A percentile compares a stretch with the other conserved stretches of the same genome.
These are phyloP conservation scores for Varecia variegata DNA, from an alignment of 2,797 vertebrate species.

Conservation along the genomic window DNA sequence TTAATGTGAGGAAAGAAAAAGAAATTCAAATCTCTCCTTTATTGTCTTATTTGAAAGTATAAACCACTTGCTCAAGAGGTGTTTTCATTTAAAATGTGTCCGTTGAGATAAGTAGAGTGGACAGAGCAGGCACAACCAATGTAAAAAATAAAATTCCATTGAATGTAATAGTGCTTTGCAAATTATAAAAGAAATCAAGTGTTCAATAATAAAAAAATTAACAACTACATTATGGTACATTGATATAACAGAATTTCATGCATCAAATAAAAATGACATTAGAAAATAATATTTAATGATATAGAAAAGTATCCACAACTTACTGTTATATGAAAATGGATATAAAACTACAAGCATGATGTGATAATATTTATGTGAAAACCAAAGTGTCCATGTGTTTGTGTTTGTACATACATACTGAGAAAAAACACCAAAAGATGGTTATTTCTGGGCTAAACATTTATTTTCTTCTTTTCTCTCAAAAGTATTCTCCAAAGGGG, in stretches of 20 bases:
- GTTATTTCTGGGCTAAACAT: not conserved
- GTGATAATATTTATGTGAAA: not conserved
- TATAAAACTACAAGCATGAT: not conserved
- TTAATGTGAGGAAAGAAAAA: not conserved
- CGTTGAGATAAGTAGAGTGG: not conserved
- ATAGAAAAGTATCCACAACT: not conserved
- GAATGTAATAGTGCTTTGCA: not conserved
- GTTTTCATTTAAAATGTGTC: not conserved
- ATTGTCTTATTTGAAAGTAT: not conserved
- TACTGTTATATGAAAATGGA: not conserved
- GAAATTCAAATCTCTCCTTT: not conserved
- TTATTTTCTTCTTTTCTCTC: not conserved
- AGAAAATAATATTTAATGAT: not conserved
- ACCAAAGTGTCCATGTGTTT: not conserved
- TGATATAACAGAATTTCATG: not conserved
- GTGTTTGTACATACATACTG: not conserved
- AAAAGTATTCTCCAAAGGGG: not conserved
- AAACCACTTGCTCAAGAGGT: not conserved
- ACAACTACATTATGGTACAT: not conserved
- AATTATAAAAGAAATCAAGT: not conserved
- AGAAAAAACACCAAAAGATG: not conserved
- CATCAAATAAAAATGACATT: not conserved
- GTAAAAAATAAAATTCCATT: not conserved
- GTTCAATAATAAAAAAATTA: not conserved
- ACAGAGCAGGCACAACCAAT: not conserved